These are phyloP conservation scores for Pterophyllum scalare DNA, from an alignment of 2,113 vertebrate species.

Conservation along the genomic window DNA sequence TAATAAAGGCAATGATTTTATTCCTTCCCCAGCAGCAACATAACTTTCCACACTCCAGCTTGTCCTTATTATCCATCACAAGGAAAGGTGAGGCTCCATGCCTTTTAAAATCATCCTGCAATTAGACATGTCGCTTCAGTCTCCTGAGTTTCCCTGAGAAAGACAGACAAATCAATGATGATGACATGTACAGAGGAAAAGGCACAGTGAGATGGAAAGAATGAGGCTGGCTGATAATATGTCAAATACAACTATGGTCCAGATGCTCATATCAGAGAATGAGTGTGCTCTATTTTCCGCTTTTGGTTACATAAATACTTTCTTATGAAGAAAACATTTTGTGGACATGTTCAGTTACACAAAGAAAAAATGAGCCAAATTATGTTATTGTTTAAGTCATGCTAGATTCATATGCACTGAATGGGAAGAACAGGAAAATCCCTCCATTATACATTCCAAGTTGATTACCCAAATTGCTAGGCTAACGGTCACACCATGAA, in stretches of 20 bases:
- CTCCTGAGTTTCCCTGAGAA: conserved; percentile 42
- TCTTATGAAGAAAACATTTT: no score
- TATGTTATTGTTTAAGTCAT: no score
- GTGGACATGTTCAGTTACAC: no score
- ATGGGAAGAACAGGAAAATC: no score
- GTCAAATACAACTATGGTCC: neutral
- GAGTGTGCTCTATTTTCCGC: no score
- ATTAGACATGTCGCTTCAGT: conserved; percentile 61
- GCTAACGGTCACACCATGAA: no score
- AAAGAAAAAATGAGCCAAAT: no score
- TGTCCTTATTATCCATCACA: conserved; percentile 63
- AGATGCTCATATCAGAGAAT: no score
- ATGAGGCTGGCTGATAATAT: conserved; percentile 32
- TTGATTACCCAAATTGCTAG: no score
- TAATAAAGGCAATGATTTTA: conserved; percentile 77
- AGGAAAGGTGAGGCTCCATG: conserved; percentile 11
- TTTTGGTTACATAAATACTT: no score
- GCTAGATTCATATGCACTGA: no score
- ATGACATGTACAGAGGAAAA: conserved; percentile 39
- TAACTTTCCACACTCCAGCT: conserved; percentile 58
- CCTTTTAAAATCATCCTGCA: conserved; percentile 74
- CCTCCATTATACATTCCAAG: no score
- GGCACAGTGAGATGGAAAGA: conserved; percentile 22
- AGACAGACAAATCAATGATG: conserved; percentile 63
- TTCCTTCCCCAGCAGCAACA: conserved; percentile 55